Percentiles rank a stretch among this genome's conserved stretches.
phyloP scores from a whole-genome alignment of 2,888 invertebrate species.

The Troides oblongomaculatus region DNA sequence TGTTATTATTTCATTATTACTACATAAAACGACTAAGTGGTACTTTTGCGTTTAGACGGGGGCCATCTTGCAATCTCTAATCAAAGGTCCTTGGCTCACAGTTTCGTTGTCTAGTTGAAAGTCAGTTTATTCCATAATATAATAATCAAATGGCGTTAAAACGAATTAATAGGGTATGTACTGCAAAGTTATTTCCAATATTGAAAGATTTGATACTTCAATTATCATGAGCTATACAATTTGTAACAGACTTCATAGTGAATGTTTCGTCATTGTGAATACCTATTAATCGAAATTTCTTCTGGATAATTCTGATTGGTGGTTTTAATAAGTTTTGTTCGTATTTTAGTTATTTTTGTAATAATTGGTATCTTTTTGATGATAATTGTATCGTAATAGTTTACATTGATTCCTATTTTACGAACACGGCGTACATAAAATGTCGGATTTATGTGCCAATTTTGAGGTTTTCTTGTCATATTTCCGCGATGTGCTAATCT shows the following conservation, averaged over 20 bases:
- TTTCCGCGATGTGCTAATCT: conserved; percentile 54
- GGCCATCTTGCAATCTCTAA: conserved; percentile 93
- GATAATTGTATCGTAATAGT: conserved; percentile 64
- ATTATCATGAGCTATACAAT: conserved; percentile 65
- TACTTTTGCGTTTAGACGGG: conserved; percentile 88
- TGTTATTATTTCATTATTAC: conserved; percentile 58
- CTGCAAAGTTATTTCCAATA: conserved; percentile 54
- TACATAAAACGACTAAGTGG: conserved; percentile 83
- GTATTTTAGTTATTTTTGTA: conserved; percentile 29
- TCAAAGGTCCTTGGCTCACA: conserved; percentile 91
- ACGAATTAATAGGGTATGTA: conserved; percentile 97
- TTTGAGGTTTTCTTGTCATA: conserved; percentile 73
- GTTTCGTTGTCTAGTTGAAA: conserved; percentile 90
- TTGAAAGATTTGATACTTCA: conserved; percentile 45
- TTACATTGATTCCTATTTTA: conserved; percentile 69
- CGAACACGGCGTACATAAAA: conserved; percentile 81
- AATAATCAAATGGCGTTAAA: conserved; percentile 95
- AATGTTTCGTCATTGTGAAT: conserved; percentile 84
- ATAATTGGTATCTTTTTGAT: conserved; percentile 32
- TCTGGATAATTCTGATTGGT: conserved; percentile 75
- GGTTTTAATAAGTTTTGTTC: conserved; percentile 46
- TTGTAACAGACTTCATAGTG: conserved; percentile 73
- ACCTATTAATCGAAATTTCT: conserved; percentile 80
- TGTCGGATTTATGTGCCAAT: conserved; percentile 80
- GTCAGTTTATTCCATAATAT: conserved; percentile 86